Percentiles rank a stretch among this genome's conserved stretches.
Conservation (phyloP, 2,113 vertebrate genomes). For the Chloebia gouldiae region DNA sequence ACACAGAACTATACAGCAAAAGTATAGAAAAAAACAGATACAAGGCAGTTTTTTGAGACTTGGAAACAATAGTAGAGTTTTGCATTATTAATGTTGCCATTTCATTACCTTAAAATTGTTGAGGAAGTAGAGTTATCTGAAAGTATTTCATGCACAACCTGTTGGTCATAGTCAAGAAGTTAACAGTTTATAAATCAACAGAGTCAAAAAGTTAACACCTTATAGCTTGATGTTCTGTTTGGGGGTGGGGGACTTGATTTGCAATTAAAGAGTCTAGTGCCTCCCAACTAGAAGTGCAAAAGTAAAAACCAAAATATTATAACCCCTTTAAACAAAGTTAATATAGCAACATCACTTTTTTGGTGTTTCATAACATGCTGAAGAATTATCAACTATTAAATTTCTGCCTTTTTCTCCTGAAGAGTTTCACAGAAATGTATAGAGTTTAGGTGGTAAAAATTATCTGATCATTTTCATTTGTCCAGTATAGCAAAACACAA, state of each 20-base stretch:
- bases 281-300: background rate
- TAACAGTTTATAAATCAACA: background rate
- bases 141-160: conserved; percentile 86
- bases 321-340: background rate
- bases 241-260: background rate
- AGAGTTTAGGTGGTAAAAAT: background rate
- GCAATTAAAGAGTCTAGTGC: background rate
- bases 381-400: background rate
- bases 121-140: conserved; percentile 75
- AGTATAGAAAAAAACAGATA: background rate
- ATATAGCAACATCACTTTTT: background rate
- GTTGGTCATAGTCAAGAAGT: conserved; percentile 41
- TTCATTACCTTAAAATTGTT: conserved; percentile 79
- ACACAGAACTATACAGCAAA: background rate
- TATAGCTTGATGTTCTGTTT: background rate
- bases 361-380: background rate
- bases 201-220: background rate
- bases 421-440: background rate
- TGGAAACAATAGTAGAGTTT: background rate
- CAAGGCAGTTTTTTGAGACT: background rate
- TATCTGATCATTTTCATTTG: background rate
- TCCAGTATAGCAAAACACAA: background rate
- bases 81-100: background rate
- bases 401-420: background rate
- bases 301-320: background rate